Percentiles rank a stretch among this genome's conserved stretches.
Conservation (phyloP, 2,888 invertebrate genomes). For the Hedya salicella region DNA sequence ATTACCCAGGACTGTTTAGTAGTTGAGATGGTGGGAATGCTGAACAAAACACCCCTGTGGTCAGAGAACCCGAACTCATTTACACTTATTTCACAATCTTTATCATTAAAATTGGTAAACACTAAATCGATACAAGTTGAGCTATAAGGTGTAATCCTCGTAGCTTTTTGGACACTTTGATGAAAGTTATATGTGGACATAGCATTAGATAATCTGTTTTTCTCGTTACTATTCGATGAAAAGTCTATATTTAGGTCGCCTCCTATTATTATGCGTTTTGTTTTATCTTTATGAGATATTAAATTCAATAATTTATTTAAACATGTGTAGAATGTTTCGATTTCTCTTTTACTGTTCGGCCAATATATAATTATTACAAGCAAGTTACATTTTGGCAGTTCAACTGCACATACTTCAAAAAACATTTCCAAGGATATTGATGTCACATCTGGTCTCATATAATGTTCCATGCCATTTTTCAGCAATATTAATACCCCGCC, state of each 20-base stretch:
- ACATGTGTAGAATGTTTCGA: not conserved
- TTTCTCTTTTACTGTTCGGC: no score
- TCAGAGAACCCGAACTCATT: slow-evolving; percentile 17
- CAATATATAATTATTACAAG: no score
- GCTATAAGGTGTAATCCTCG: slow-evolving; percentile 11
- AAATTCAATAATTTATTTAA: slow-evolving; percentile 1
- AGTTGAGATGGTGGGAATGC: not conserved
- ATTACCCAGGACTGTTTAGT: not conserved
- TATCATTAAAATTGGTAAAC: slow-evolving; percentile 29
- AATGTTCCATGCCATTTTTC: not conserved
- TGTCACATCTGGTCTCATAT: not conserved
- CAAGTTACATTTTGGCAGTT: not conserved
- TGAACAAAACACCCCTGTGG: slow-evolving; percentile 2
- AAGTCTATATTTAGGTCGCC: slow-evolving; percentile 2
- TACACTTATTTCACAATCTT: not conserved
- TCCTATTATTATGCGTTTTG: slow-evolving; percentile 3
- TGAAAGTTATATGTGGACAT: slow-evolving; percentile 1
- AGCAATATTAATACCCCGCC: slow-evolving; percentile 10
- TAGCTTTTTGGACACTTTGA: slow-evolving; percentile 3
- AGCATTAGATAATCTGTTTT: not conserved
- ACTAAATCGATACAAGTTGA: slow-evolving; percentile 41
- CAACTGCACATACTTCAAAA: slow-evolving; percentile 5
- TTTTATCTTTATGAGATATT: not conserved
- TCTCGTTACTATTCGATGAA: no score
- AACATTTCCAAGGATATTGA: not conserved